phyloP scores from a whole-genome alignment of 2,888 invertebrate genomes.

The Mesochorus sp. region DNA sequence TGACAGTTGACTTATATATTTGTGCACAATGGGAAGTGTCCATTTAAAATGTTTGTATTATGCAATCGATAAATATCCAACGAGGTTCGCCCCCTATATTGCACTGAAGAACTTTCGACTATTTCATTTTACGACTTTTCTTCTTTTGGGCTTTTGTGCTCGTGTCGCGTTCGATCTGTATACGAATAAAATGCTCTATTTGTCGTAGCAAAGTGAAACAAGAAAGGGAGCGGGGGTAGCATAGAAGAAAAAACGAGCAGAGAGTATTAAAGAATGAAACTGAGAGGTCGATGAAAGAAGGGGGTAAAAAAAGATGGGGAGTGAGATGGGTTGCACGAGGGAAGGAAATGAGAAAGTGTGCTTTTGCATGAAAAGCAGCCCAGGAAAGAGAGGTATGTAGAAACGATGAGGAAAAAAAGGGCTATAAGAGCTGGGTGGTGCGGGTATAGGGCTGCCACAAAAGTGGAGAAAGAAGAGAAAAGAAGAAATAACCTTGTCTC shows the following conservation, averaged over 20 bases:
- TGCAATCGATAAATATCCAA: too few species aligned
- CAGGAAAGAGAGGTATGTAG: constrained; percentile 12
- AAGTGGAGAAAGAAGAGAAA: constrained; percentile 19
- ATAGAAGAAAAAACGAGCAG: neutral
- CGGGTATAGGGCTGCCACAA: constrained; percentile 4
- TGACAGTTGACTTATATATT: too few species aligned
- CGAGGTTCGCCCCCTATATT: too few species aligned
- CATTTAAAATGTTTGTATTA: too few species aligned
- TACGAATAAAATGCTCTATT: neutral
- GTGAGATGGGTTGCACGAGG: neutral
- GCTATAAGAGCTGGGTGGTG: constrained; percentile 4
- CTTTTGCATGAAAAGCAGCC: constrained; percentile 8
- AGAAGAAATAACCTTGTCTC: constrained; percentile 56
- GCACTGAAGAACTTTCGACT: too few species aligned
- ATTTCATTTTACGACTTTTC: too few species aligned
- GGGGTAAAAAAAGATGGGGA: neutral
- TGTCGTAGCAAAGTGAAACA: neutral
- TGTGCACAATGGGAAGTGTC: too few species aligned
- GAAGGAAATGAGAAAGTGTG: constrained; percentile 1
- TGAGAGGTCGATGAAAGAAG: neutral
- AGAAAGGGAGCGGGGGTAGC: neutral
- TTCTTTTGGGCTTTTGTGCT: too few species aligned
- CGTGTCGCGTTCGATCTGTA: neutral
- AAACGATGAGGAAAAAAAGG: constrained; percentile 49
- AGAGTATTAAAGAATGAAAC: constrained; percentile 3